phyloP scores from a whole-genome alignment of 1,140 invertebrate genomes.

The Micrasema longulum region DNA sequence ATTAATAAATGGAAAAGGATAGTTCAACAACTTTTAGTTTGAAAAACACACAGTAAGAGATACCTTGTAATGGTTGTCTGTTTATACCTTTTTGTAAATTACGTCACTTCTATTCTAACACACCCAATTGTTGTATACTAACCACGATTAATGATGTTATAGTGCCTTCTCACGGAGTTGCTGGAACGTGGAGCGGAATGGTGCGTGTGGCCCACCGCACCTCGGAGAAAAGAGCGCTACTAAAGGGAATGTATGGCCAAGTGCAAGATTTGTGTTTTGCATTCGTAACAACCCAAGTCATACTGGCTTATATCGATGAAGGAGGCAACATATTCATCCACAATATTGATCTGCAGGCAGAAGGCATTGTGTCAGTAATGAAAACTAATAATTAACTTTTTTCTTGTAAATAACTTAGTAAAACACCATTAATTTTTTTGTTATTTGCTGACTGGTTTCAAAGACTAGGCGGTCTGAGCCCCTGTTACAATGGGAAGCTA shows the following conservation, averaged over 20 bases:
- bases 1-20: too few species aligned
- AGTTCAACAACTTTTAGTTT: too few species aligned
- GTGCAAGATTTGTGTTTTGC: constrained; percentile 93
- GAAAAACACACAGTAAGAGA: too few species aligned
- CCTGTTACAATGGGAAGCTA: too few species aligned
- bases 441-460: too few species aligned
- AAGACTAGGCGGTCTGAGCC: too few species aligned
- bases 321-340: constrained; percentile 85
- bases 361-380: constrained; percentile 65
- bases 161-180: constrained; percentile 64
- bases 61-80: too few species aligned
- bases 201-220: constrained; percentile 84
- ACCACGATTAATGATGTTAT: constrained; percentile 11
- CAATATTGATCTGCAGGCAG: constrained; percentile 76
- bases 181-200: constrained; percentile 78
- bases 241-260: constrained; percentile 88
- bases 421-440: too few species aligned
- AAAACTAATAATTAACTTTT: too few species aligned
- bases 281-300: constrained; percentile 78
- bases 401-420: too few species aligned
- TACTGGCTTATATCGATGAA: constrained; percentile 89
- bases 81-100: too few species aligned
- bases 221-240: constrained; percentile 79
- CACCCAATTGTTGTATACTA: not conserved
- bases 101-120: too few species aligned